These are phyloP conservation scores for Dipodomys merriami DNA, from an alignment of 2,113 vertebrate species.

Conservation along the genomic window DNA sequence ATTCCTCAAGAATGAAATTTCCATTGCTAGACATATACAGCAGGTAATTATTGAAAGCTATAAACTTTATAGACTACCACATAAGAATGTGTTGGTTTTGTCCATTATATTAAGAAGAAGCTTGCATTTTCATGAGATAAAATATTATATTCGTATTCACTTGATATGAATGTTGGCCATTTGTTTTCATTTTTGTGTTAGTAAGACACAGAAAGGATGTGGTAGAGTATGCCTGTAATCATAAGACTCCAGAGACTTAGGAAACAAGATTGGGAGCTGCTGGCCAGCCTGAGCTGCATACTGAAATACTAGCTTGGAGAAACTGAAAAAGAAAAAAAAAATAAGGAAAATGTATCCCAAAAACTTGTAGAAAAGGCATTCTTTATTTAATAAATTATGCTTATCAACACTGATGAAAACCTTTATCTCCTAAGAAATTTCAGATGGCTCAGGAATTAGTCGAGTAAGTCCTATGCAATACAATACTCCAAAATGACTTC, in stretches of 20 bases:
- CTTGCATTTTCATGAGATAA: too few species aligned
- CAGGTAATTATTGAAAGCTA: neutral
- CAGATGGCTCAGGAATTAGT: neutral
- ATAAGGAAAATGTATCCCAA: neutral
- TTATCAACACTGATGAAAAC: neutral
- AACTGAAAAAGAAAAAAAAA: too few species aligned
- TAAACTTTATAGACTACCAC: neutral
- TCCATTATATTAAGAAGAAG: neutral
- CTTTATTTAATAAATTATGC: neutral
- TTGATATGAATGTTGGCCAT: neutral
- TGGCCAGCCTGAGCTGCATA: too few species aligned
- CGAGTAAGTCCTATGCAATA: rapidly evolving
- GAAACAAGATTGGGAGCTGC: too few species aligned
- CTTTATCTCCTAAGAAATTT: neutral
- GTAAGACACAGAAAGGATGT: too few species aligned
- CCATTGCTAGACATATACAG: neutral
- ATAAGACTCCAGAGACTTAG: too few species aligned
- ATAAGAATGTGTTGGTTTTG: neutral
- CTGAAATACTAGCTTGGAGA: too few species aligned
- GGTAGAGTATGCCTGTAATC: too few species aligned
- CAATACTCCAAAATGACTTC: rapidly evolving
- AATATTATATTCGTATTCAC: neutral
- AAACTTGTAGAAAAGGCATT: neutral
- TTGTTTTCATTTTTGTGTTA: too few species aligned
- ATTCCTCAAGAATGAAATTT: neutral